These are phyloP conservation scores for Daubentonia madagascariensis DNA, from an alignment of 2,113 vertebrate species.

Conservation along the genomic window DNA sequence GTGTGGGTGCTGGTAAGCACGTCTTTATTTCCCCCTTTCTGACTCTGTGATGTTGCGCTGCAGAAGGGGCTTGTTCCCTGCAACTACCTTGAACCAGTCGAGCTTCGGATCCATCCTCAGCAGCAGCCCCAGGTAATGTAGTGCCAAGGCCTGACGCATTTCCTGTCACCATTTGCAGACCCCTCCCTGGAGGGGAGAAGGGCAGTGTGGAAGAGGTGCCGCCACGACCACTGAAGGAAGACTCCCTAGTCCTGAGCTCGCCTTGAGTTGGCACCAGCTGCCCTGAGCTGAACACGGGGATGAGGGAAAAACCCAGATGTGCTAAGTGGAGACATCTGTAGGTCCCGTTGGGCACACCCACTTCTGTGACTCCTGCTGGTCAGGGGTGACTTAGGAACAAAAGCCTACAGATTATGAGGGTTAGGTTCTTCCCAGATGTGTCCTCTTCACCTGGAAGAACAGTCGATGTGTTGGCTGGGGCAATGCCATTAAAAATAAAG, in stretches of 20 bases:
- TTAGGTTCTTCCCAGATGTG: neutral
- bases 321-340: neutral
- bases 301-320: neutral
- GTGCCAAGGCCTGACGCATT: accelerated
- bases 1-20: neutral
- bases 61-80: conserved; percentile 96
- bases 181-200: neutral
- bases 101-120: conserved; percentile 87
- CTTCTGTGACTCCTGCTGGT: neutral
- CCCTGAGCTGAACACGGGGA: neutral
- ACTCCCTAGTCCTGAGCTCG: neutral
- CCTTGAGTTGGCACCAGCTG: neutral
- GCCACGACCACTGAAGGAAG: neutral
- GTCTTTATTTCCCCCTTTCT: neutral
- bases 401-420: neutral
- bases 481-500: neutral
- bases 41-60: accelerated
- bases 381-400: neutral
- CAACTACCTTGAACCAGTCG: conserved; percentile 92
- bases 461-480: neutral
- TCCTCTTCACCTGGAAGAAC: neutral
- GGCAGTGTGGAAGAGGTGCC: no score
- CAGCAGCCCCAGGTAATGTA: conserved; percentile 82
- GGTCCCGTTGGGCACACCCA: neutral
- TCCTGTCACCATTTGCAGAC: no score